Evolutionary conservation across 2,888 invertebrate genomes (phyloP), one percentile per base, ranked within the genome.

Genomic region (Latrodectus elegans): DNA sequence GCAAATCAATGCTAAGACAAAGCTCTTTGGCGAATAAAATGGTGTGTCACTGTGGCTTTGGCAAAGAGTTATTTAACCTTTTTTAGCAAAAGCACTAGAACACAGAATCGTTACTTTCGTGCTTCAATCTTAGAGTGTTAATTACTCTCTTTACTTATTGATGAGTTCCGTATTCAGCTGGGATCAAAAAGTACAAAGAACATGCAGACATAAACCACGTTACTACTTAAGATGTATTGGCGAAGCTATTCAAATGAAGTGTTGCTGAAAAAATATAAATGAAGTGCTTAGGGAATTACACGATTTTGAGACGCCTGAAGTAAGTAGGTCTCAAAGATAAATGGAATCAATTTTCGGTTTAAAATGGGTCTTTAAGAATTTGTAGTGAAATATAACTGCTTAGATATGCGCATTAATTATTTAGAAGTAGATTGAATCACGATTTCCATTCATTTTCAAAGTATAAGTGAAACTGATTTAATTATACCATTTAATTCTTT

Each of bases 1-100:
- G 22, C 53, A 72, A 80, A 80, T 80, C 80, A 80, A 80, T 80
- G 80, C 15, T 52, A 17, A 64, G 51, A 80, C 80, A 80, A 80
- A 72, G 80, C 64, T 72, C 71, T 80, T 80, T 72, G 65, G 72
- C 64, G 80, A 80, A 72, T 72, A 72, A 71, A 80, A 80, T 72
- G 72, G 79, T 71, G 72, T 80, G 67, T 80, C 49, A 80, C 60
- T 51, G 38, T 60, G 60, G 52, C n/a, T 53, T 26, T 78, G 51
- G 68, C 60, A 55, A 73, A 71, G 79, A 60, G 79, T 79, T 70
- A 64, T 80, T 80, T 26, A 52, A 17, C 67, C 12, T 60, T 60
- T 60, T 60, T 60, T 60, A 64, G 76, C 49, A 14, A 76, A 64
- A 49, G 76, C 8, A 26, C 22, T 60, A 15, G 60, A 60, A 60